Evolutionary conservation across 2,888 invertebrate genomes (phyloP), one percentile per base, ranked within the genome.

Genomic region (Ichneumoninae sp.): DNA sequence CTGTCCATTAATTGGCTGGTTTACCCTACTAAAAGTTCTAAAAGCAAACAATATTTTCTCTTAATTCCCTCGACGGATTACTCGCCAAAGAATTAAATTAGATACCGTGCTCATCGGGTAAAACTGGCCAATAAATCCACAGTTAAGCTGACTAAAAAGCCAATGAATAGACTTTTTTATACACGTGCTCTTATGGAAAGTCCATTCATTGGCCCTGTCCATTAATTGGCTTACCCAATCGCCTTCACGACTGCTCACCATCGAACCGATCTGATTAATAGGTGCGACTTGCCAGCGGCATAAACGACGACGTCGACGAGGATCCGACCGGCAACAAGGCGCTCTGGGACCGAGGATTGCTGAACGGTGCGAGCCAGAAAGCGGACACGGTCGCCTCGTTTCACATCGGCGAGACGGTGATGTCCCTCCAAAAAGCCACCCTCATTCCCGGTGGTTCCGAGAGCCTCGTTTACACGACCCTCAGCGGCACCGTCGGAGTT

Each of bases 281-380:
- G 95, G 94, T 96, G 90, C 95, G 99, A 65, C 93, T 99, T 78
- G 98, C 99, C 0, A 96, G 97, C 76, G 98, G 98, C 81, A 97
- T 98, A 1, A 97, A 97, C 36, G 99, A 99, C 94, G 99, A 99
- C 92, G 98, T 99, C 0, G 99, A 99, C 93, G 99, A 99, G 94
- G 99, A 99, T 94, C 99, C 99, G 0, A 99, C 99, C 0, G 99
- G 99, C 65, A 99, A 98, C 91, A 99, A 99, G 93, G 98, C 99
- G 0, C 94, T 99, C 0, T 99, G 99, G 99, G 97, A 97, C 92
- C 95, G 97, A 93, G 97, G 99, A 83, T 95, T 98, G 68, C 94
- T 99, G 16, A 99, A 98, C 91, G 99, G 99, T 19, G 99, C 99
- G 0, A 98, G 99, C 0, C 99, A 99, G 92, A 99, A 99, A 94